Evolutionary conservation across 1,140 invertebrate genomes (phyloP).

Genomic region (Drosophila teissieri): DNA sequence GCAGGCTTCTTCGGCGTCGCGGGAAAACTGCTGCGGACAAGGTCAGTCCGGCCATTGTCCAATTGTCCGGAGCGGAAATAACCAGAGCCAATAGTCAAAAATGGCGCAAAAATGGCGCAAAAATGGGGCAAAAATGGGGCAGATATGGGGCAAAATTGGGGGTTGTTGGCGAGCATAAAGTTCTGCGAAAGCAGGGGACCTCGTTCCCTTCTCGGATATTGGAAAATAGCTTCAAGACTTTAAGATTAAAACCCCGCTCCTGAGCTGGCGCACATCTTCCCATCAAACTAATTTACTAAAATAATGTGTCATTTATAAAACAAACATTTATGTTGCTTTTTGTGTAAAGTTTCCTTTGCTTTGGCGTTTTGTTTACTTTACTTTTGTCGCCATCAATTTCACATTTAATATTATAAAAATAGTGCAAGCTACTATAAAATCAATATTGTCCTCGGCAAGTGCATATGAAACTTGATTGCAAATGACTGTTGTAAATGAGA

Average conservation of each 20-base stretch:
- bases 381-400: too few species aligned
- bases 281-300: too few species aligned
- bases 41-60: constrained; percentile 54
- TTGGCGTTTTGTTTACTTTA: too few species aligned
- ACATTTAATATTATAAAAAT: too few species aligned
- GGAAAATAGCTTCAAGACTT: constrained; percentile 5
- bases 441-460: background rate
- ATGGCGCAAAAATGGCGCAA: background rate
- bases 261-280: too few species aligned
- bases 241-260: background rate
- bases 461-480: constrained; percentile 20
- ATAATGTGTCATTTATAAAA: too few species aligned
- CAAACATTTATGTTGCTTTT: too few species aligned
- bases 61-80: constrained; percentile 40
- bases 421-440: background rate
- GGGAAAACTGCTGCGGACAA: constrained; percentile 38
- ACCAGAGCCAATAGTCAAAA: constrained; percentile 23
- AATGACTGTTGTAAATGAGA: constrained; percentile 48
- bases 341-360: too few species aligned
- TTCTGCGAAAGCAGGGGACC: constrained; percentile 9
- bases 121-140: too few species aligned
- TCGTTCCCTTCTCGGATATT: constrained; percentile 5
- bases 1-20: constrained; percentile 24
- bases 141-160: background rate
- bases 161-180: constrained; percentile 13